These are phyloP conservation scores for Agrypnus murinus DNA, from an alignment of 2,888 invertebrate genomes.

Conservation along the genomic window DNA sequence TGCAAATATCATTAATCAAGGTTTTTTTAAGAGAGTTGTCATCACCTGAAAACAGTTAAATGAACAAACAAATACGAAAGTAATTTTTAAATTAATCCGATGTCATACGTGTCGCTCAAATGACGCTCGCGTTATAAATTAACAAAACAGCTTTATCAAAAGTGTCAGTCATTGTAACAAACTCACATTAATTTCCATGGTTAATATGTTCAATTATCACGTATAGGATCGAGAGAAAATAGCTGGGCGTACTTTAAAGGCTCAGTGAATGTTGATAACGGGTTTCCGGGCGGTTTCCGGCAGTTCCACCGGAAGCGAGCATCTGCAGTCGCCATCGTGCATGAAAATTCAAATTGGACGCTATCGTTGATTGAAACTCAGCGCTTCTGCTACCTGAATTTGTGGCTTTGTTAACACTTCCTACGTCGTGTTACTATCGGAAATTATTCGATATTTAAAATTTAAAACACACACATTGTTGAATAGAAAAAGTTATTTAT, in stretches of 20 bases:
- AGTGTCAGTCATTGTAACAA: slow-evolving; percentile 53
- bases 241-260: slow-evolving; percentile 53
- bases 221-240: slow-evolving; percentile 52
- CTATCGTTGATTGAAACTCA: slow-evolving; percentile 53
- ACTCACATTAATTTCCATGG: slow-evolving; percentile 54
- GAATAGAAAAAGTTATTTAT: slow-evolving; percentile 23
- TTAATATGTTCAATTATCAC: slow-evolving; percentile 57
- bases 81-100: slow-evolving; percentile 8
- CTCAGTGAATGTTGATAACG: slow-evolving; percentile 58
- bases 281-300: slow-evolving; percentile 62
- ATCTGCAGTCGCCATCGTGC: slow-evolving; percentile 57
- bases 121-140: slow-evolving; percentile 29
- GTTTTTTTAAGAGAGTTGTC: slow-evolving; percentile 20
- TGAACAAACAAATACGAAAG: slow-evolving; percentile 14
- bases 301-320: slow-evolving; percentile 58
- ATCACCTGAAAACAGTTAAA: slow-evolving; percentile 30
- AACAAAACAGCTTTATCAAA: slow-evolving; percentile 52
- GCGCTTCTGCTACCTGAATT: slow-evolving; percentile 43
- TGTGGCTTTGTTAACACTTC: slow-evolving; percentile 44
- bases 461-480: slow-evolving; percentile 29
- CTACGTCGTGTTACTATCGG: slow-evolving; percentile 38
- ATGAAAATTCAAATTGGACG: slow-evolving; percentile 62
- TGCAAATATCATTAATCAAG: slow-evolving; percentile 20
- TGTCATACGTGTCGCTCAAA: slow-evolving; percentile 25
- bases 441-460: slow-evolving; percentile 45